Evolutionary conservation across 2,797 vertebrate species (phyloP), one percentile per base, ranked within the genome.

Genomic region (Melanotaenia maccullochi): DNA sequence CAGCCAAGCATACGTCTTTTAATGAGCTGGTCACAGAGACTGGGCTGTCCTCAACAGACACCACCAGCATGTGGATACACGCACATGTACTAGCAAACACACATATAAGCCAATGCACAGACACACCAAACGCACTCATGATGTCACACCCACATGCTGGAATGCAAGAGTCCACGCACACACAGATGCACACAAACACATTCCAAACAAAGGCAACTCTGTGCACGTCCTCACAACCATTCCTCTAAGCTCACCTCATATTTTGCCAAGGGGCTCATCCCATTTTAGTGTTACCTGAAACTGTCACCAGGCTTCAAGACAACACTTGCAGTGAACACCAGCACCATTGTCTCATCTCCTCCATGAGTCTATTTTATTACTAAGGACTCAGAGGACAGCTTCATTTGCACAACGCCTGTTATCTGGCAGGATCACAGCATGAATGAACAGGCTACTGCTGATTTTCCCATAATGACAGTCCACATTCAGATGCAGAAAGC

Each of bases 1-100:
- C 90, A 92, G 76, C 78, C 90, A 87, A 85, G 84, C 91, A 82
- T 91, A 80, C 30, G 71, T 82, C 74, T 92, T 94, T 93, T 93
- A 93, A 93, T 93, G 90, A 94, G 92, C 78, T 5, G 77, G 81
- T 88, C 88, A 93, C 85, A 89, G 85, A 91, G 86, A 69, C 72
- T 73, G 78, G 71, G 65, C 82, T 90, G 86, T 92, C 75, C 84
- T 89, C 85, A 76, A 59, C 69, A 79, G 81, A 87, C 84, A 87
- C 82, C 61, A 38, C n/a, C 40, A 71, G 52, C 74, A 61, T 60
- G 78, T 52, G 64, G 56, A 42, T 56, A 61, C 72, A 65, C 28
- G 22, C 67, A 68, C 75, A 65, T 38, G 14, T 71, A 69, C 73
- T 20, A 52, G 22, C 71, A 51, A 54, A 79, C 76, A 79, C 79